Conservation (phyloP, 1,140 invertebrate genomes). For the Aphelenchoides fujianensis region DNA sequence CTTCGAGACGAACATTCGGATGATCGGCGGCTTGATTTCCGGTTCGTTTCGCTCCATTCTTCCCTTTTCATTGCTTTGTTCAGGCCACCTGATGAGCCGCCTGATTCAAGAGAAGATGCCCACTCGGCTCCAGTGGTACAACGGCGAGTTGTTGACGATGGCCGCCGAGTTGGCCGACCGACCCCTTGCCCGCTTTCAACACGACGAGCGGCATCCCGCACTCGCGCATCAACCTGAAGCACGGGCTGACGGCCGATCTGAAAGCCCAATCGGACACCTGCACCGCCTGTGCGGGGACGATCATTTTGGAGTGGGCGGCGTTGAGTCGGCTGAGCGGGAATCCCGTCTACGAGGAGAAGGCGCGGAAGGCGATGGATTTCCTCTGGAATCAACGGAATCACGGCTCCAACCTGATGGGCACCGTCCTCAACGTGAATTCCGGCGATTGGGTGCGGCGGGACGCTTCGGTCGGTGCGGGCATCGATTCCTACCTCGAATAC, state of each 20-base stretch:
- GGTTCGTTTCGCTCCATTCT: slow-evolving; percentile 24
- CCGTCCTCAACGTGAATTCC: slow-evolving; percentile 88
- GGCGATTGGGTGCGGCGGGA: slow-evolving; percentile 88
- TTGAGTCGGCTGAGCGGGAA: slow-evolving; percentile 86
- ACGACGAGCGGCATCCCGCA: slow-evolving; percentile 95
- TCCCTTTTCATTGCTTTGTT: slow-evolving; percentile 53
- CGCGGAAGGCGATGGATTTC: slow-evolving; percentile 90
- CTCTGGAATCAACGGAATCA: slow-evolving; percentile 89
- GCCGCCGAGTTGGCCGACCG: slow-evolving; percentile 87
- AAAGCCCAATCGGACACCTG: slow-evolving; percentile 79
- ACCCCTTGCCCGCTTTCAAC: slow-evolving; percentile 90
- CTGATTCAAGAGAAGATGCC: slow-evolving; percentile 74
- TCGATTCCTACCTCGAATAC: slow-evolving; percentile 98
- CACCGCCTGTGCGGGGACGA: slow-evolving; percentile 86
- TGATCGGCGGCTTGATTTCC: slow-evolving; percentile 76
- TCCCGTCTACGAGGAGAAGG: slow-evolving; percentile 86
- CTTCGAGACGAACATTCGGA: slow-evolving; percentile 95
- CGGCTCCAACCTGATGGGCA: slow-evolving; percentile 83
- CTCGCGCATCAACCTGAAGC: slow-evolving; percentile 83
- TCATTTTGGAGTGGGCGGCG: slow-evolving; percentile 94
- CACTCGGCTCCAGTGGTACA: slow-evolving; percentile 81
- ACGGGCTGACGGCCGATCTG: slow-evolving; percentile 77
- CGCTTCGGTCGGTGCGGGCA: slow-evolving; percentile 94
- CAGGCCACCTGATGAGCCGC: slow-evolving; percentile 81
- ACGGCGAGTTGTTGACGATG: slow-evolving; percentile 80